Evolutionary conservation across 2,113 vertebrate genomes (phyloP).

Genomic region (Silurus glanis): DNA sequence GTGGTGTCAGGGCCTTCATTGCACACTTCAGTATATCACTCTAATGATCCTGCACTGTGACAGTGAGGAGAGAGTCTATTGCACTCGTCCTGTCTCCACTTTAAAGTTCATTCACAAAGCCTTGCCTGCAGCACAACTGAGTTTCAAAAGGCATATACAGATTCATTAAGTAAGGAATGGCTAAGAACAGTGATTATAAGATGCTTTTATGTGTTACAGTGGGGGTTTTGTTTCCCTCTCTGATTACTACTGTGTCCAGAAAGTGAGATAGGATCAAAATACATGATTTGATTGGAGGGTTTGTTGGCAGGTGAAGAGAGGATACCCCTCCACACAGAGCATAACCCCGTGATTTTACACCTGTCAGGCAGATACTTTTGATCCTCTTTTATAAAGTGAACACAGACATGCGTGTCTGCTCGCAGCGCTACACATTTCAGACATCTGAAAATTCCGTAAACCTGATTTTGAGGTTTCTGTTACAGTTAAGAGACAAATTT

Average conservation of each 20-base stretch:
- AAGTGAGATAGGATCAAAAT: background rate
- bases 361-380: slow-evolving; percentile 17
- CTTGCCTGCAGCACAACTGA: background rate
- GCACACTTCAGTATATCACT: slow-evolving; percentile 23
- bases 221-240: background rate
- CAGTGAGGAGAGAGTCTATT: slow-evolving; percentile 20
- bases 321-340: background rate
- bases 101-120: slow-evolving; percentile 3
- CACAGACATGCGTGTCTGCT: slow-evolving; percentile 6
- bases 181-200: slow-evolving; percentile 1
- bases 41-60: slow-evolving; percentile 34
- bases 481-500: background rate
- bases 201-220: background rate
- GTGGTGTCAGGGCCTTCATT: slow-evolving; percentile 32
- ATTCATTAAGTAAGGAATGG: background rate
- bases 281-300: background rate
- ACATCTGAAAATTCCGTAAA: slow-evolving; percentile 38
- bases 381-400: slow-evolving; percentile 26
- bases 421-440: background rate
- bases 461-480: slow-evolving; percentile 39
- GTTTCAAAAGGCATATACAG: background rate
- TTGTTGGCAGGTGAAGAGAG: slow-evolving; percentile 20
- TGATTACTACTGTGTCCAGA: slow-evolving; percentile 2
- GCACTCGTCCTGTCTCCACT: background rate
- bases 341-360: slow-evolving; percentile 10